Percentiles rank a stretch among this genome's conserved stretches.
phyloP scores from a whole-genome alignment of 2,113 vertebrate species.

The Actenoides hombroni region DNA sequence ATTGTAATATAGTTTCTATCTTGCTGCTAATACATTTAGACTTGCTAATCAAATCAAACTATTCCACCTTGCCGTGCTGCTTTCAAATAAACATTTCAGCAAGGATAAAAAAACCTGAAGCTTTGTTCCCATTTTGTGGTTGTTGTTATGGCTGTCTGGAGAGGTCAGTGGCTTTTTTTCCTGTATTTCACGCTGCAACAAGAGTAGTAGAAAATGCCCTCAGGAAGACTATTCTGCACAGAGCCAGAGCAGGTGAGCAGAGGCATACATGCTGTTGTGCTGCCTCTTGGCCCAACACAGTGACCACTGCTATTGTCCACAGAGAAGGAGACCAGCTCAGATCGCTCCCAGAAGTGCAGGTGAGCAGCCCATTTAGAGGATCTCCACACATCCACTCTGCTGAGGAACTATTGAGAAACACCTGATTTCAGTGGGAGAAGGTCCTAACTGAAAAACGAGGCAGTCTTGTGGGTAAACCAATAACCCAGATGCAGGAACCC shows the following conservation, averaged over 20 bases:
- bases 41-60: conserved; percentile 80
- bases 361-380: not conserved
- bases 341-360: not conserved
- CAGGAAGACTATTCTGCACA: not conserved
- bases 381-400: not conserved
- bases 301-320: not conserved
- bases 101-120: conserved; percentile 30
- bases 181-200: conserved; percentile 1
- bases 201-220: not conserved
- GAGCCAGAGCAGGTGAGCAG: not conserved
- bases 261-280: rapidly evolving
- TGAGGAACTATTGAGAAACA: not conserved
- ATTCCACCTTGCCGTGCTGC: conserved; percentile 58
- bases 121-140: not conserved
- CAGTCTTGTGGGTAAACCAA: not conserved
- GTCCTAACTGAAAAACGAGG: not conserved
- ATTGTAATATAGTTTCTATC: conserved; percentile 75
- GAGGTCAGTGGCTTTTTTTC: not conserved
- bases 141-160: not conserved
- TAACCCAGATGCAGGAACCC: not conserved
- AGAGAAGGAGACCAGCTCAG: not conserved
- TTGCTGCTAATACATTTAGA: conserved; percentile 78
- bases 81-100: conserved; percentile 68
- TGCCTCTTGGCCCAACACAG: not conserved
- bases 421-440: not conserved